Percentiles rank a stretch among this genome's conserved stretches.
Evolutionary conservation across 2,888 invertebrate species (phyloP).

Genomic region (Embidobia sp.): DNA sequence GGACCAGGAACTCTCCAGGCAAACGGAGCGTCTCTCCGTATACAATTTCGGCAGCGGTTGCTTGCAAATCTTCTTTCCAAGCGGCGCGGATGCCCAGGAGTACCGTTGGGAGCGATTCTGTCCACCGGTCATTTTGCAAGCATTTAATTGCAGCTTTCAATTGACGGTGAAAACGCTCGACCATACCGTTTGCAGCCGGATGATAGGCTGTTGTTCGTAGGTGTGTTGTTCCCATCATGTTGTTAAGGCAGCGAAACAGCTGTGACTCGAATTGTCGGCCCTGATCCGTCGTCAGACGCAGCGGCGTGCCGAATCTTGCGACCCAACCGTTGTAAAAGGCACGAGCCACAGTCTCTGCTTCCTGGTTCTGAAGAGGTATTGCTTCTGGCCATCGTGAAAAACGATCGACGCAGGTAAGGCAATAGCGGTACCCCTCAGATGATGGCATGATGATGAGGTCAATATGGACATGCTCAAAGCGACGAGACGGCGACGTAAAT

Average conservation of each 20-base stretch:
- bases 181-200: slow-evolving; percentile 26
- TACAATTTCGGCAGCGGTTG: slow-evolving; percentile 33
- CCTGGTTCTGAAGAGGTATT: slow-evolving; percentile 24
- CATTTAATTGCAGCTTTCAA: slow-evolving; percentile 35
- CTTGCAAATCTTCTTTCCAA: slow-evolving; percentile 46
- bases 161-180: slow-evolving; percentile 60
- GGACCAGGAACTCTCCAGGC: slow-evolving; percentile 47
- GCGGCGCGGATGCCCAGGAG: slow-evolving; percentile 29
- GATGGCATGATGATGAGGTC: slow-evolving; percentile 69
- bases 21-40: slow-evolving; percentile 37
- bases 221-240: slow-evolving; percentile 65
- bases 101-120: slow-evolving; percentile 21
- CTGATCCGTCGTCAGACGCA: slow-evolving; percentile 64
- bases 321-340: slow-evolving; percentile 56
- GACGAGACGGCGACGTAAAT: slow-evolving; percentile 44
- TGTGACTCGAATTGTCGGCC: slow-evolving; percentile 26
- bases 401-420: slow-evolving; percentile 74
- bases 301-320: slow-evolving; percentile 56
- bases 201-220: slow-evolving; percentile 69
- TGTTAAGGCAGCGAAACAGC: slow-evolving; percentile 43
- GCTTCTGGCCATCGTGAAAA: slow-evolving; percentile 68
- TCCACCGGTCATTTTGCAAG: slow-evolving; percentile 3
- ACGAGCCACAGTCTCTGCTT: slow-evolving; percentile 64
- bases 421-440: slow-evolving; percentile 66
- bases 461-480: slow-evolving; percentile 74